A percentile compares a stretch with the other conserved stretches of the same genome.
Evolutionary conservation across 2,888 invertebrate genomes (phyloP).

Genomic region (Petrolisthes manimaculis): DNA sequence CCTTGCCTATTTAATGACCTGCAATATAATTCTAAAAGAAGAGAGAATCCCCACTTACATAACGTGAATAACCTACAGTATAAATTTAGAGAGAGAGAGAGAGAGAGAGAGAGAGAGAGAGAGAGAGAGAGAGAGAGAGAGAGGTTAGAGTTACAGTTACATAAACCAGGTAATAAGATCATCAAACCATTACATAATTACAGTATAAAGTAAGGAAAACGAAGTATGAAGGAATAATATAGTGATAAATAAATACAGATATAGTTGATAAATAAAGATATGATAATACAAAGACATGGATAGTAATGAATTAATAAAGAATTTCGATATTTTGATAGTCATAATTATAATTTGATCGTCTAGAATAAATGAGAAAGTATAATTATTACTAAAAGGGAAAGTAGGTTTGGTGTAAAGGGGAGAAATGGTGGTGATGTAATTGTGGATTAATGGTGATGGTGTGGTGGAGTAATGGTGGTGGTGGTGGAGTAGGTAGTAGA

Average conservation of each 20-base stretch:
- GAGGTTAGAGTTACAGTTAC: background rate
- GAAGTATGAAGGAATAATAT: background rate
- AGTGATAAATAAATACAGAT: background rate
- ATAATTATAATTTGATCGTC: background rate
- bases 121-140: conserved; percentile 26
- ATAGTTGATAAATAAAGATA: background rate
- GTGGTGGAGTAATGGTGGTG: background rate
- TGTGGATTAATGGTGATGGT: too few species aligned
- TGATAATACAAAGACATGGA: background rate
- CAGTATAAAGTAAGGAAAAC: background rate
- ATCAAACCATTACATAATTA: background rate
- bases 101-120: conserved; percentile 18
- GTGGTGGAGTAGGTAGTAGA: background rate
- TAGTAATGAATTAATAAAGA: background rate
- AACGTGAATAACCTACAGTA: too few species aligned
- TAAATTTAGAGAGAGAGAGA: too few species aligned
- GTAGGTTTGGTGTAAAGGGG: background rate
- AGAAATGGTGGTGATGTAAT: too few species aligned
- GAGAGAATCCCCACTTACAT: too few species aligned
- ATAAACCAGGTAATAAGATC: conserved; percentile 3
- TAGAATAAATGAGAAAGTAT: background rate
- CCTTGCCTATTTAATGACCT: too few species aligned
- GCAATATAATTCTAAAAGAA: too few species aligned
- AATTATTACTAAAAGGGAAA: background rate
- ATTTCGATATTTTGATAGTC: background rate